phyloP scores from a whole-genome alignment of 1,140 invertebrate genomes.

The Spodoptera litura region DNA sequence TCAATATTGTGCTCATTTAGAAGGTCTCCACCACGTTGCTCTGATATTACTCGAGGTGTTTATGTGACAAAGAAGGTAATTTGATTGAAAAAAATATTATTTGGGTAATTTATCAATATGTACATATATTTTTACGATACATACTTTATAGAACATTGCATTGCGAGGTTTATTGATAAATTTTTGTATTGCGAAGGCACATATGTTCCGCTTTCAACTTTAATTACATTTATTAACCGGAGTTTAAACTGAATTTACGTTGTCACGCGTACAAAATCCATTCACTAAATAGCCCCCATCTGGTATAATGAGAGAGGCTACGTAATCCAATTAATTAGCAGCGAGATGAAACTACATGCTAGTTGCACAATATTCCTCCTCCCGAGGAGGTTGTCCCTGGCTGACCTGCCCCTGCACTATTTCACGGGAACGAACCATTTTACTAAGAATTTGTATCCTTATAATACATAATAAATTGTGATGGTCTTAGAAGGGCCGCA shows the following conservation, averaged over 20 bases:
- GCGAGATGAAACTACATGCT: conserved; percentile 74
- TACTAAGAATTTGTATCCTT: conserved; percentile 37
- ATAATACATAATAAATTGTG: conserved; percentile 42
- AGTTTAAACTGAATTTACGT: conserved; percentile 72
- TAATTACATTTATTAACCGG: conserved; percentile 66
- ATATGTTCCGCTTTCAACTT: conserved; percentile 53
- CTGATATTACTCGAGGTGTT: conserved; percentile 68
- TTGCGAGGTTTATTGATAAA: conserved; percentile 5
- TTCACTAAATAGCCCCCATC: conserved; percentile 75
- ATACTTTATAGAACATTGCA: conserved; percentile 3
- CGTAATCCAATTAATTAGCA: conserved; percentile 80
- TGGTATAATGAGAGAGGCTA: conserved; percentile 73
- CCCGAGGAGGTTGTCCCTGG: conserved; percentile 25
- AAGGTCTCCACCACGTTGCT: conserved; percentile 69
- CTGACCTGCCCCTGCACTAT: conserved; percentile 44
- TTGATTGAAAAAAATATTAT: conserved; percentile 42
- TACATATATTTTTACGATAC: background rate
- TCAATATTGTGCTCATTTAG: conserved; percentile 69
- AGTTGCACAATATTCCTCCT: conserved; percentile 62
- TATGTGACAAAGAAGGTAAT: conserved; percentile 55
- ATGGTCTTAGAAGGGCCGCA: conserved; percentile 35
- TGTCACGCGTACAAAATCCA: conserved; percentile 73
- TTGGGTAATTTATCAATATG: background rate
- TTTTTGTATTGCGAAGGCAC: conserved; percentile 42
- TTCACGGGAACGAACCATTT: conserved; percentile 44